Conservation (phyloP, 2,113 vertebrate genomes). For the Jaculus jaculus region DNA sequence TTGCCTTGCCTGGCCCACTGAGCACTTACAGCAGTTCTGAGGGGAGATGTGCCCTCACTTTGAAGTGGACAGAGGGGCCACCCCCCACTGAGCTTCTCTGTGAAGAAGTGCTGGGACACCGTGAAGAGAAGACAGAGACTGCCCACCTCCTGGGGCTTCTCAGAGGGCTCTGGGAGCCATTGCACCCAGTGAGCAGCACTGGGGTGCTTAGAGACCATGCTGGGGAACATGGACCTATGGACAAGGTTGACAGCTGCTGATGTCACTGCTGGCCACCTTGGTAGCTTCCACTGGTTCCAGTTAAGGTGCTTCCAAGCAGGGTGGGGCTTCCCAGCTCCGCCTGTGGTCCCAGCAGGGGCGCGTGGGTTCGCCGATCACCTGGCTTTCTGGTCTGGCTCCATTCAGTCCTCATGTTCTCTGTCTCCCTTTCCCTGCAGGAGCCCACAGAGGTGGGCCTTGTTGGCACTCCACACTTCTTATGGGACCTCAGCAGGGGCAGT, state of each 20-base stretch:
- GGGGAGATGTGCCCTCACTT: neutral
- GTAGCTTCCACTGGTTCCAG: neutral
- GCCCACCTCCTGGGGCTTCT: neutral
- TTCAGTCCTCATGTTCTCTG: neutral
- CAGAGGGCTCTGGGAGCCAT: neutral
- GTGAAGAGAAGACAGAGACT: neutral
- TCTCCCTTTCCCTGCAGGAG: neutral
- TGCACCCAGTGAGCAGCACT: neutral
- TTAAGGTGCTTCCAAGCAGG: neutral
- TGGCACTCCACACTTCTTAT: neutral
- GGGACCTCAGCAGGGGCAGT: neutral
- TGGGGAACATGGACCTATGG: rapidly evolving
- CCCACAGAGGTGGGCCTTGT: neutral
- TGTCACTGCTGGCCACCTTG: rapidly evolving
- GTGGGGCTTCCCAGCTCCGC: neutral
- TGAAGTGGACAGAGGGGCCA: neutral
- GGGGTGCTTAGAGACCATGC: neutral
- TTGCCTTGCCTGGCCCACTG: neutral
- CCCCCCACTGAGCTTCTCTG: neutral
- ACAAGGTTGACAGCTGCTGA: rapidly evolving
- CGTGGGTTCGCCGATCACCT: neutral
- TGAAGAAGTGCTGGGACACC: neutral
- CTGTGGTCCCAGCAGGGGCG: neutral
- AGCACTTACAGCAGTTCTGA: neutral
- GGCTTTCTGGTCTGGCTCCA: slow-evolving; percentile 72